A percentile compares a stretch with the other conserved stretches of the same genome.
These are phyloP conservation scores for Trichechus manatus DNA, from an alignment of 2,113 vertebrate genomes.

Conservation along the genomic window DNA sequence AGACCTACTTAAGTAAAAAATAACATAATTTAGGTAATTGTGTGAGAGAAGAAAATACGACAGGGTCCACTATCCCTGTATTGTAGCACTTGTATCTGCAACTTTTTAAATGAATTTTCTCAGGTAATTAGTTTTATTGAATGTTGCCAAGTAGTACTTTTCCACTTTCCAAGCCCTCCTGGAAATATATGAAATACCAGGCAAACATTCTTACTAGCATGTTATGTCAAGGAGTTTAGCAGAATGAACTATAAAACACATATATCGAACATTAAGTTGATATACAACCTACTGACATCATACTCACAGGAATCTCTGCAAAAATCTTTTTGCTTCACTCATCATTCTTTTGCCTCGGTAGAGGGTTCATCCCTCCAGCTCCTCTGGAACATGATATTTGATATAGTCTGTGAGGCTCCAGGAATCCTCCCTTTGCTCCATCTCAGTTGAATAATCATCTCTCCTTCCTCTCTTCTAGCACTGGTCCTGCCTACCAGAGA, in stretches of 20 bases:
- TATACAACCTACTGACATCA: not conserved
- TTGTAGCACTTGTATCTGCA: not conserved
- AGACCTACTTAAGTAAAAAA: not conserved
- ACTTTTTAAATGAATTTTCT: conserved; percentile 19
- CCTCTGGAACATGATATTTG: not conserved
- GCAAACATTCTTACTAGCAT: not conserved
- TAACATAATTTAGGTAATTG: not conserved
- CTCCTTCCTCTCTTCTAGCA: not conserved
- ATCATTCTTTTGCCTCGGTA: not conserved
- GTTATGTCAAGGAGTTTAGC: not conserved
- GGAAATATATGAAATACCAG: not conserved
- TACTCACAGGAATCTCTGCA: not conserved
- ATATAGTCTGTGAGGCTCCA: not conserved
- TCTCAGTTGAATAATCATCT: not conserved
- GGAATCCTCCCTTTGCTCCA: not conserved
- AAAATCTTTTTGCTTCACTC: not conserved
- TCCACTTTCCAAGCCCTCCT: not conserved
- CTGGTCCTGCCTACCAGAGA: not conserved
- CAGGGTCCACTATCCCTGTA: not conserved
- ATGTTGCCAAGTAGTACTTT: not conserved
- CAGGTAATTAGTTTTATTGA: conserved; percentile 17
- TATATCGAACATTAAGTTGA: not conserved
- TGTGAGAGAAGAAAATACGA: conserved; percentile 25
- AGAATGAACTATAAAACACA: not conserved
- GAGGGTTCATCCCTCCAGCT: not conserved